A percentile compares a stretch with the other conserved stretches of the same genome.
These are phyloP conservation scores for Tautogolabrus adspersus DNA, from an alignment of 2,113 vertebrate species.

Conservation along the genomic window DNA sequence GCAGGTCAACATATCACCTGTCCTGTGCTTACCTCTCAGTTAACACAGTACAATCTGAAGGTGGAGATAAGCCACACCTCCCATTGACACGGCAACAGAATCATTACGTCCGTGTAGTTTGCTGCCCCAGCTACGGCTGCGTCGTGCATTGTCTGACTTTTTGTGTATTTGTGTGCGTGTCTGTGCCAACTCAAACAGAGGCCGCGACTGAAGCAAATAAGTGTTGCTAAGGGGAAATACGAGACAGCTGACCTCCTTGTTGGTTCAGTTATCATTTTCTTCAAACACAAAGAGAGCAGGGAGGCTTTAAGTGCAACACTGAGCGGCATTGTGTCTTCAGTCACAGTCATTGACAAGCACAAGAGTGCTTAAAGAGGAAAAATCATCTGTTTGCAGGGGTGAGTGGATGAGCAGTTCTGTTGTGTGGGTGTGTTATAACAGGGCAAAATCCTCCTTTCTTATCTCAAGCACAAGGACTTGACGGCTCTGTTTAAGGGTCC, in stretches of 20 bases:
- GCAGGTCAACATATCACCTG: background rate
- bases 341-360: background rate
- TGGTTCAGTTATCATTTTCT: constrained; percentile 35
- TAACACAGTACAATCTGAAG: background rate
- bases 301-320: background rate
- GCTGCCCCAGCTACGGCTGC: background rate
- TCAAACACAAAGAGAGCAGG: constrained; percentile 20
- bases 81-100: background rate
- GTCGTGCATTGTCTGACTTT: background rate
- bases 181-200: constrained; percentile 28
- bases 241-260: constrained; percentile 31
- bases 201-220: constrained; percentile 12
- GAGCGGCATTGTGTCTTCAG: background rate
- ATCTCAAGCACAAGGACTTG: background rate
- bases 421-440: too few relatives aligned
- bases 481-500: background rate
- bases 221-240: constrained; percentile 25
- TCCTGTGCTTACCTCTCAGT: background rate
- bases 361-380: background rate
- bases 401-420: background rate
- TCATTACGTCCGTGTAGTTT: background rate
- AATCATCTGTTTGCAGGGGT: background rate
- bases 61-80: background rate
- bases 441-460: background rate
- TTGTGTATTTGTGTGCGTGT: background rate